Percentiles rank a stretch among this genome's conserved stretches.
phyloP scores from a whole-genome alignment of 2,113 vertebrate species.

The Toxotes jaculatrix region DNA sequence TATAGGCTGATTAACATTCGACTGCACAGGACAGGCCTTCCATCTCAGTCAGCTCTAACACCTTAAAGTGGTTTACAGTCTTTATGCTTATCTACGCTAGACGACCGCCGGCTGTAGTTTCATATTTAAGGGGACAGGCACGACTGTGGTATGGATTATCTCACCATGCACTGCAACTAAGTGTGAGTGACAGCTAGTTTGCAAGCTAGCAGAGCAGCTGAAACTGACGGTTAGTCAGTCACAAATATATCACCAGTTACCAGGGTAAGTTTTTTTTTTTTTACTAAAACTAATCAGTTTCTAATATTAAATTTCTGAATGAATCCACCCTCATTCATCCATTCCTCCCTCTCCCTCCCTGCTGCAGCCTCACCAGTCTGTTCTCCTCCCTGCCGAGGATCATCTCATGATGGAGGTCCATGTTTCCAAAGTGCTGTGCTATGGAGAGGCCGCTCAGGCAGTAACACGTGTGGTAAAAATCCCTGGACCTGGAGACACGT shows the following conservation, averaged over 20 bases:
- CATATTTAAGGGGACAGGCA: no score
- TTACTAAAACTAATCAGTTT: background rate
- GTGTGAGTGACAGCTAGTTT: no score
- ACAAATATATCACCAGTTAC: background rate
- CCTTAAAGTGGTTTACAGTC: no score
- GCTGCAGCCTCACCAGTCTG: constrained; percentile 87
- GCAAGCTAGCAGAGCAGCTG: no score
- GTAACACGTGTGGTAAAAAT: constrained; percentile 99
- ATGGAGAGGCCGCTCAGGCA: constrained; percentile 96
- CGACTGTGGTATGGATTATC: no score
- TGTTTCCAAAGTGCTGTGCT: constrained; percentile 95
- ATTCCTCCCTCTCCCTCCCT: background rate
- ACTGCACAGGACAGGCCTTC: no score
- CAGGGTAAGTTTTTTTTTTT: background rate
- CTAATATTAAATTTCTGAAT: background rate
- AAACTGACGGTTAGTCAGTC: no score
- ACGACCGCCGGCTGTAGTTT: no score
- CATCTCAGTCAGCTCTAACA: no score
- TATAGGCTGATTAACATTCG: no score
- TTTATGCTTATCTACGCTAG: no score
- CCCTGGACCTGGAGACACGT: constrained; percentile 87
- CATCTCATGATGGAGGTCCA: constrained; percentile 88
- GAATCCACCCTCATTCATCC: background rate
- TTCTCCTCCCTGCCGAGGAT: constrained; percentile 92
- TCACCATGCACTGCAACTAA: background rate